Base-by-base conservation (phyloP, 2,888 invertebrate genomes). In the Ormyrus thymus region DNA sequence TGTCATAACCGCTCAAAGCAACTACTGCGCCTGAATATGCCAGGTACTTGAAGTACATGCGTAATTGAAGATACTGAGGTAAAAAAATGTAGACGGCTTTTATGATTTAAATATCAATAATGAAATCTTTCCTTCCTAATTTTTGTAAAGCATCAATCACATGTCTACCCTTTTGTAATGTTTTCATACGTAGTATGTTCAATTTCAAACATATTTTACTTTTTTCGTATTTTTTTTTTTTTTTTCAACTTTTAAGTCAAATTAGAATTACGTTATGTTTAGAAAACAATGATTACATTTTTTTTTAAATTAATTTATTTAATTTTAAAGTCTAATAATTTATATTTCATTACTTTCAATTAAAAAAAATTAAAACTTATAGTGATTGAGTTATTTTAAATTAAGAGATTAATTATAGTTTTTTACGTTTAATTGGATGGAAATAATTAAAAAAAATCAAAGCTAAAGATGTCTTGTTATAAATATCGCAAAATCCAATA, bases 91-190 rank as follows among this genome's bases (percentile, higher is more conserved):
- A 81, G 74, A 79, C 61, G 56, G 71, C 79, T 81, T 81, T 77
- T 77, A 73, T 76, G 43, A 71, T 77, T 81, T 77, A 64, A 79
- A 73, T 78, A 81, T 78, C 66, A 81, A 81, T 79, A 79, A 79
- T 81, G 79, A 81, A 79, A 81, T 81, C 70, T 73, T 76, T 71
- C 74, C 76, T 77, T 81, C 73, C 77, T 79, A 74, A 76, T 74
- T 81, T 29, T 66, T 81, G 62, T 76, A 65, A 78, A 73, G 66
- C 66, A 73, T 78, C 68, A 69, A 78, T 79, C 59, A 7, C 6
- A 51, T 59, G 29, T 55, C 45, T 64, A 69, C 69, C 73, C 69
- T 56, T 81, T 76, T 61, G 70, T 78, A 53, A 61, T 68, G 61
- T 64, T 65, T 50, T 58, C 29, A 29, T 68, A 50, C 11, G 53